Conservation (phyloP, 2,797 vertebrate genomes). For the Sebastes nivosus region DNA sequence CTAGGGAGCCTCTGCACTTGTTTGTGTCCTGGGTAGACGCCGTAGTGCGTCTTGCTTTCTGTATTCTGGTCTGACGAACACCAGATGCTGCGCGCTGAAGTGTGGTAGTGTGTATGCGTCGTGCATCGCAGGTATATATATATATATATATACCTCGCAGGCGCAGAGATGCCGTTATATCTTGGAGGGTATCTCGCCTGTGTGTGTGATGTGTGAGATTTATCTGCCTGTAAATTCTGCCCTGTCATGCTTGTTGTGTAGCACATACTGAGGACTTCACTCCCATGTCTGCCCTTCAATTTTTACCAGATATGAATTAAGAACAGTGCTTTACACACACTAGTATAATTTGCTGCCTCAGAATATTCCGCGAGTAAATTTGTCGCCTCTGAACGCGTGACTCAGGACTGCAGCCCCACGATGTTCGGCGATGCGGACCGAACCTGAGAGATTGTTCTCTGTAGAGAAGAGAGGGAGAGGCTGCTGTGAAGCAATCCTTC, state of each 20-base stretch:
- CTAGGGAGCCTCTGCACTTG: conserved; percentile 26
- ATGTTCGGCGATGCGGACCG: conserved; percentile 23
- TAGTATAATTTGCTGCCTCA: background rate
- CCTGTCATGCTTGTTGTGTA: background rate
- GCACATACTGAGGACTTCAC: background rate
- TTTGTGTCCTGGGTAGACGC: conserved; percentile 1
- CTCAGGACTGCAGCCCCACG: conserved; percentile 20
- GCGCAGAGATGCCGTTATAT: background rate
- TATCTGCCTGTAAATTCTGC: background rate
- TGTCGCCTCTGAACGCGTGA: conserved; percentile 21
- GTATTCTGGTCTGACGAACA: background rate
- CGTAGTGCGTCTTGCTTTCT: background rate
- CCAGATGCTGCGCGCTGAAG: background rate
- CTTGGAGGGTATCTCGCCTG: background rate
- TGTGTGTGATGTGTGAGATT: background rate
- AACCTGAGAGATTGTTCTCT: conserved; percentile 19
- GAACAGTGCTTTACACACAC: background rate
- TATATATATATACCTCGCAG: background rate
- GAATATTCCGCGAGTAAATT: background rate
- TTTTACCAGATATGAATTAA: background rate
- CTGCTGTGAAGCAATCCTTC: conserved; percentile 38
- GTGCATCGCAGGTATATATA: background rate
- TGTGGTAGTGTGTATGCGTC: background rate
- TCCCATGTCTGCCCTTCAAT: background rate
- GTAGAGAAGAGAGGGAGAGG: conserved; percentile 7